Percentiles rank a stretch among this genome's conserved stretches.
Evolutionary conservation across 2,888 invertebrate species (phyloP).

Genomic region (Drosophila prostipennis): DNA sequence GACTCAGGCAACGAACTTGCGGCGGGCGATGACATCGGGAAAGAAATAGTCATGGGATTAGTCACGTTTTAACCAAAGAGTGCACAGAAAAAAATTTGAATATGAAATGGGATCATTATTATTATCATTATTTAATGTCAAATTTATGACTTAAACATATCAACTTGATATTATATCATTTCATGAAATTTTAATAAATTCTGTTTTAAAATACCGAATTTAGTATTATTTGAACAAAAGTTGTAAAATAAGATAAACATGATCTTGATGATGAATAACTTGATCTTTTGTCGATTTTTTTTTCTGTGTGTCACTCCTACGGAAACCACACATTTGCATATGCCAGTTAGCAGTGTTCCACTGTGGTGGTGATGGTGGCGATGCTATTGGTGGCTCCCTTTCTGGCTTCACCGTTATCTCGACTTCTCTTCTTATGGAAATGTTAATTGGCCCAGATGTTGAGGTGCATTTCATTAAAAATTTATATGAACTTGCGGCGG

Average conservation of each 20-base stretch:
- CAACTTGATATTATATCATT: no score
- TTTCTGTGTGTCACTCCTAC: conserved; percentile 46
- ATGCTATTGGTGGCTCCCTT: conserved; percentile 7
- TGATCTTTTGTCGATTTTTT: no score
- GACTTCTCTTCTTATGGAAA: conserved; percentile 56
- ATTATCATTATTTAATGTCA: no score
- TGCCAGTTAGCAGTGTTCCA: conserved; percentile 35
- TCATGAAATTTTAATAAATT: no score
- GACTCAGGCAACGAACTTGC: conserved; percentile 52
- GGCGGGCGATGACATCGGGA: conserved; percentile 50
- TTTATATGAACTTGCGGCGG: conserved; percentile 26
- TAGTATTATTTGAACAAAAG: no score
- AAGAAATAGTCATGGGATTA: conserved; percentile 64
- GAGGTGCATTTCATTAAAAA: conserved; percentile 47
- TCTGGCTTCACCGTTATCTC: conserved; percentile 43
- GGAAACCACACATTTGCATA: conserved; percentile 49
- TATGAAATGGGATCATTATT: no score
- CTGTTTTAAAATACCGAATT: no score
- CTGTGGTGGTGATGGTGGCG: conserved; percentile 3
- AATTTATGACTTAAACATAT: no score
- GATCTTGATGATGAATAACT: no score
- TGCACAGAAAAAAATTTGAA: no score
- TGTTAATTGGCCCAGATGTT: conserved; percentile 59
- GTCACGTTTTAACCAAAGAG: conserved; percentile 63
- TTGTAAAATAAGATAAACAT: no score